Base-by-base conservation (phyloP, 2,888 invertebrate species). In the Clepsis dumicolana region DNA sequence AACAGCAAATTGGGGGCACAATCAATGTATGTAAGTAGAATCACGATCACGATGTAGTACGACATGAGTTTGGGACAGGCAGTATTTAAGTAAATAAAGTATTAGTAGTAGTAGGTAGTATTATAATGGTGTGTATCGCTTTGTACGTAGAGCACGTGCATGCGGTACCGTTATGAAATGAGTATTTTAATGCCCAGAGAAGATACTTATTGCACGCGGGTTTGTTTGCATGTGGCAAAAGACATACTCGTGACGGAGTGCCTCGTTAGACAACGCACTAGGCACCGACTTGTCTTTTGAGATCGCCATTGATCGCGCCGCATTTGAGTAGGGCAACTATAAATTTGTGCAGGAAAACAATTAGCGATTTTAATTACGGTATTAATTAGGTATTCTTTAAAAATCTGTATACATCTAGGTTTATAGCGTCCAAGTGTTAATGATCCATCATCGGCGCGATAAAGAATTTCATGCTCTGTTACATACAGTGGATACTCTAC, bases 381-480 rank as follows among this genome's bases (percentile, higher is more conserved):
- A n/a, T n/a, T n/a, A n/a, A n/a, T n/a, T n/a, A n/a, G n/a, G n/a
- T n/a, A n/a, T n/a, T n/a, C n/a, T n/a, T n/a, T n/a, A n/a, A n/a
- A n/a, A n/a, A 18, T 18, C 18, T 16, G 16, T 44, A 7, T n/a
- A 4, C 18, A 8, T 18, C 3, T 41, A 44, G 5, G 16, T 48
- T 21, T 48, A 18, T 21, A 48, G 48, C 48, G 21, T 21, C 10
- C 21, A 21, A 21, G 16, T 21, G 7, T 21, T 18, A 21, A 2
- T 48, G 10, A 21, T 44, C 21, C 21, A 48, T 12, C 48, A 48
- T 18, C 8, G n/a, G 41, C 48, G 48, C 21, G 10, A 48, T 48
- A 48, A 41, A 66, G 48, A 56, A 54, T 18, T 61, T 67, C 62
- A 62, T 54, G 66, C 66, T 67, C 66, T 67, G 66, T 35, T 67